Evolutionary conservation across 1,140 invertebrate species (phyloP), one percentile per base, ranked within the genome.

Genomic region (Coenobita brevimanus): DNA sequence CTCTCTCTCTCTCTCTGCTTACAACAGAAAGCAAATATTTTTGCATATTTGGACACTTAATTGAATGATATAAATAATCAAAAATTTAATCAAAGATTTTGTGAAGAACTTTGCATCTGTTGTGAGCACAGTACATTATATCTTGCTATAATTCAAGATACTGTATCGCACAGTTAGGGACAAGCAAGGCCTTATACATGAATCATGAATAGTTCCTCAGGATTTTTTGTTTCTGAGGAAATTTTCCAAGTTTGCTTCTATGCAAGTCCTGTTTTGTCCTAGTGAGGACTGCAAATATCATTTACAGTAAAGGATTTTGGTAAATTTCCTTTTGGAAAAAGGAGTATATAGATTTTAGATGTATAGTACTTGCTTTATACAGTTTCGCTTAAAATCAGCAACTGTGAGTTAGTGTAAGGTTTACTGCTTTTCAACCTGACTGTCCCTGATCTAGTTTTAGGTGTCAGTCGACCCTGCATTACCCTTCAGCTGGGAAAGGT

Each of bases 121-220:
- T 64, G 60, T 81, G 78, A 81, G 33, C 36, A 81, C 78, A 81
- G n/a, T n/a, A n/a, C n/a, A n/a, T n/a, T 21, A 64, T 13, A 36
- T 64, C 24, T 27, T 81, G 38, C 17, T 64, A 57, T 81, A 62
- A 33, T 64, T 36, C 24, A 64, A 21, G 38, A 36, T 46, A 17
- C 60, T 33, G 27, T 57, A 57, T 21, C n/a, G n/a, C 76, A 78
- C 6, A 36, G 78, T 64, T 64, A 36, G 36, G 57, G 60, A n/a
- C 64, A n/a, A 81, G 78, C 78, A 81, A 64, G 33, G 6, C 60
- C 57, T 64, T 81, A 24, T 81, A 41, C 43, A 46, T 43, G 6
- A 50, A 10, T 76, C n/a, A 76, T 76, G 38, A 76, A 76, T 36
- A 1, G 46, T 46, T n/a, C 73, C 67, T 71, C 67, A 4, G 33